Evolutionary conservation across 53 echinoderm and acorn worm genomes (phyloP).

Genomic region (Paracentrotus lividus): DNA sequence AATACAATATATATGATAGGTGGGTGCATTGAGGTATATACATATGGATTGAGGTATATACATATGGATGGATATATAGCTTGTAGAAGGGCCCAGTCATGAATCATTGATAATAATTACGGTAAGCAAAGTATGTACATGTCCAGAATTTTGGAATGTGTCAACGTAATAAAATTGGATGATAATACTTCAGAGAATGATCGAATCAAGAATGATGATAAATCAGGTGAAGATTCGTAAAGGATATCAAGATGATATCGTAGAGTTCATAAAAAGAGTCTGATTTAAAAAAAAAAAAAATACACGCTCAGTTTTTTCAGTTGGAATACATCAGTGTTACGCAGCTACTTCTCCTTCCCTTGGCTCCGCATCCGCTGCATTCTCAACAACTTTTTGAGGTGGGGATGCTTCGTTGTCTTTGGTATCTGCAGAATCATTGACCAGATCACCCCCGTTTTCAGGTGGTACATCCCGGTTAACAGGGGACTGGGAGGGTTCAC

Average conservation of each 20-base stretch:
- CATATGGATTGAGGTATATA: constrained; percentile 3
- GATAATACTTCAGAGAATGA: neutral
- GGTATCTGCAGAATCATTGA: neutral
- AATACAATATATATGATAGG: neutral
- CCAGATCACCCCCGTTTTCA: constrained; percentile 11
- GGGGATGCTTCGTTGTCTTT: constrained; percentile 5
- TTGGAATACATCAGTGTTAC: neutral
- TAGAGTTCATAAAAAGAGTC: neutral
- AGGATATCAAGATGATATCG: neutral
- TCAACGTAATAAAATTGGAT: neutral
- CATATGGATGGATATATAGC: neutral
- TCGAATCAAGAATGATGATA: neutral
- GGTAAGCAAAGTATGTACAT: neutral
- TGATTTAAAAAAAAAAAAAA: neutral
- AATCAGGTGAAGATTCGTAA: constrained; percentile 12
- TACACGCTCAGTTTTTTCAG: neutral
- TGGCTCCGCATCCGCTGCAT: constrained; percentile 29
- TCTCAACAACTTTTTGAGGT: constrained; percentile 30
- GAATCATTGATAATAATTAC: neutral
- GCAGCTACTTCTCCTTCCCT: constrained; percentile 32
- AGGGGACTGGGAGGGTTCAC: constrained; percentile 39
- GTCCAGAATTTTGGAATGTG: constrained; percentile 23
- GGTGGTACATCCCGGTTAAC: neutral
- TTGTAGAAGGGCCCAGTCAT: neutral
- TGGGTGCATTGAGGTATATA: constrained; percentile 21